phyloP scores from a whole-genome alignment of 2,113 vertebrate genomes.

The Semicossyphus pulcher region DNA sequence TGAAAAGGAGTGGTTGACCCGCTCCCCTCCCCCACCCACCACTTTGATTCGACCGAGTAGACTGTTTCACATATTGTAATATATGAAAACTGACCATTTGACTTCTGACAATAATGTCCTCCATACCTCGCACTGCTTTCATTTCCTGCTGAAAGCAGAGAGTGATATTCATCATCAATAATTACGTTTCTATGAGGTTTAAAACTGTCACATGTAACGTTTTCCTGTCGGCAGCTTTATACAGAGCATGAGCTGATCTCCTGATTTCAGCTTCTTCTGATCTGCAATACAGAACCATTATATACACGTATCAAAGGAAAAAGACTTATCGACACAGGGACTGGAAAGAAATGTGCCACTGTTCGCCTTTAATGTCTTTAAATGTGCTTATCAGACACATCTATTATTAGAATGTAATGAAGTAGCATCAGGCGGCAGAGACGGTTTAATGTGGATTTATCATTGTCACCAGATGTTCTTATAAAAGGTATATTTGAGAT shows the following conservation, averaged over 20 bases:
- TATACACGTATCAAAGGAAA: not conserved
- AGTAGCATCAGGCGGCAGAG: not conserved
- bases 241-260: not conserved
- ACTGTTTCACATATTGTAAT: no score
- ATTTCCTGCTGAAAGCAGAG: no score
- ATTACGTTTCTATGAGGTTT: no score
- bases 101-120: no score
- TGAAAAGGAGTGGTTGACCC: no score
- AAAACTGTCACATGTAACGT: no score
- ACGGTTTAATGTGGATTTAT: not conserved
- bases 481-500: not conserved
- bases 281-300: not conserved
- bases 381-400: constrained; percentile 17
- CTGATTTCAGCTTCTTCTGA: not conserved
- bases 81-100: no score
- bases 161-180: no score
- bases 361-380: not conserved
- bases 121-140: no score
- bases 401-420: not conserved
- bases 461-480: not conserved
- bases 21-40: no score
- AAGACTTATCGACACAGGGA: not conserved
- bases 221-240: no score
- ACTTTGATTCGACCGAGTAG: no score
- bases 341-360: not conserved